phyloP scores from a whole-genome alignment of 2,113 vertebrate genomes.

The Machaerirhynchus nigripectus region DNA sequence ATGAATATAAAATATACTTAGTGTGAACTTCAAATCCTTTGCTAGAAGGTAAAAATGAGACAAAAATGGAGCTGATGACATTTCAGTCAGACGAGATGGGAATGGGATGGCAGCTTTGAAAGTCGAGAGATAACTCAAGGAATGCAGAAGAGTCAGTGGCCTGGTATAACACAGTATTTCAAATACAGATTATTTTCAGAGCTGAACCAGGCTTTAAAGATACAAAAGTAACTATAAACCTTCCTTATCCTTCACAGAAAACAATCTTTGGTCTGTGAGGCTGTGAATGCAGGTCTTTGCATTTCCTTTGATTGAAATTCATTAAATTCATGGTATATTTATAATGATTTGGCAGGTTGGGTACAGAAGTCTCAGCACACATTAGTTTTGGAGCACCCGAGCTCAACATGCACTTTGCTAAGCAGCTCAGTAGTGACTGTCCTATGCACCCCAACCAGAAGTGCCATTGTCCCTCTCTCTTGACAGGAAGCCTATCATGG shows the following conservation, averaged over 20 bases:
- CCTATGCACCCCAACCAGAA: neutral
- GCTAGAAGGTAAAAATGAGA: neutral
- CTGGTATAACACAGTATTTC: neutral
- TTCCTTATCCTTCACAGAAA: neutral
- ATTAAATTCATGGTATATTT: neutral
- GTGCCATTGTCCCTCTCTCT: rapidly evolving
- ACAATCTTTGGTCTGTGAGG: neutral
- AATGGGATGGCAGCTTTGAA: neutral
- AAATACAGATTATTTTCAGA: neutral
- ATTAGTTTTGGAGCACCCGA: neutral
- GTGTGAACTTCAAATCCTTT: neutral
- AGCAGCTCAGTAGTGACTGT: neutral
- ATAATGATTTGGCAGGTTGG: neutral
- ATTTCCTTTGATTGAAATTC: neutral
- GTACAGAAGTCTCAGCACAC: neutral
- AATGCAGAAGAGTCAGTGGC: neutral
- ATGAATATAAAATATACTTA: neutral
- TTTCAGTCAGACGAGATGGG: neutral
- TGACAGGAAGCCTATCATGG: neutral
- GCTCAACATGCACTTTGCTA: neutral
- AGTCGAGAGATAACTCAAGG: neutral
- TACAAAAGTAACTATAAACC: neutral
- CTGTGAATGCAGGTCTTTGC: neutral
- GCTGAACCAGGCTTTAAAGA: neutral
- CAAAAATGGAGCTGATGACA: neutral